Percentiles rank a stretch among this genome's conserved stretches.
These are phyloP conservation scores for Umimayanthus kanabou DNA, from an alignment of 92 coral and sea anemone species.

Conservation along the genomic window DNA sequence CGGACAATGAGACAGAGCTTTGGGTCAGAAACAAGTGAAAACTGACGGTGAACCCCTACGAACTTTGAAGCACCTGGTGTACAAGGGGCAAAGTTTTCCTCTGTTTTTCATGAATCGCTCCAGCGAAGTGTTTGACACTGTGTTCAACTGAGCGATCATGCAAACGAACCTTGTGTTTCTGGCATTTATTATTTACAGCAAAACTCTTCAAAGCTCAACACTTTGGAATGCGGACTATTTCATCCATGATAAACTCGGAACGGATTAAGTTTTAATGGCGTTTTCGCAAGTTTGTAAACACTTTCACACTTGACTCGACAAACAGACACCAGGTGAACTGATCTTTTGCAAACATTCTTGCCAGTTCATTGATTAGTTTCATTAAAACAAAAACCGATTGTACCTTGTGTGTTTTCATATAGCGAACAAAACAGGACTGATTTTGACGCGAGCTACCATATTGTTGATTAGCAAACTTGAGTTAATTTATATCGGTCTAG, in stretches of 20 bases:
- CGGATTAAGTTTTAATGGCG: constrained; percentile 35
- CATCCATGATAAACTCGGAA: constrained; percentile 12
- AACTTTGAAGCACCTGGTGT: neutral
- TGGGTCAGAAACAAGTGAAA: constrained; percentile 8
- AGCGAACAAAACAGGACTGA: constrained; percentile 1
- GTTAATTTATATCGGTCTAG: neutral
- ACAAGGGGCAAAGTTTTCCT: neutral
- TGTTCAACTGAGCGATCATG: constrained; percentile 43
- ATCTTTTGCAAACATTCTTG: constrained; percentile 28
- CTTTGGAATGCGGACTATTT: constrained; percentile 44
- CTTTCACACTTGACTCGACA: constrained; percentile 1
- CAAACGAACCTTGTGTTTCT: constrained; percentile 10
- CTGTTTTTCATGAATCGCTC: constrained; percentile 30
- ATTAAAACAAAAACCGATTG: constrained; percentile 15
- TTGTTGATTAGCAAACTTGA: constrained; percentile 12
- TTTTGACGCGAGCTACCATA: constrained; percentile 11
- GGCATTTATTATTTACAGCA: constrained; percentile 16
- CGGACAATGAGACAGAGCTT: neutral
- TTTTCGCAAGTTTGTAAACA: constrained; percentile 40
- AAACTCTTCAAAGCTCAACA: constrained; percentile 37
- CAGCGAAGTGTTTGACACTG: constrained; percentile 39
- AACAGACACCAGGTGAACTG: constrained; percentile 16
- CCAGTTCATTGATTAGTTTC: constrained; percentile 23
- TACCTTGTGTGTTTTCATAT: neutral
- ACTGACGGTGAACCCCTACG: neutral